Base-by-base conservation (phyloP, 2,888 invertebrate species). In the Epistrophe eligans region DNA sequence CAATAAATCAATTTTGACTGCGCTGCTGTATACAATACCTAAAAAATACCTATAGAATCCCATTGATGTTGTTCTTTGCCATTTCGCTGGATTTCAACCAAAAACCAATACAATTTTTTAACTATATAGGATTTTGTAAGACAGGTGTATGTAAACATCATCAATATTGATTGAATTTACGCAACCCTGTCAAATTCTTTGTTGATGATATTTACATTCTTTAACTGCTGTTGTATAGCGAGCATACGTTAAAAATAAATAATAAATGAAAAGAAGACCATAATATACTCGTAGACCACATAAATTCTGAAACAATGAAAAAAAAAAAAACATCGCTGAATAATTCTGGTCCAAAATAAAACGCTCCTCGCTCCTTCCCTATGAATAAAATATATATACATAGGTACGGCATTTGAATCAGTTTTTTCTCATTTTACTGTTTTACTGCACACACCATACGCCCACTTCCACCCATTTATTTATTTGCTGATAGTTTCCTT, bases 381-480 rank as follows among this genome's bases (percentile, higher is more conserved):
- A 40, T 62, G 62, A 62, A 62, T 62, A 62, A 58, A 58, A 19
- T 19, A n/a, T 38, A n/a, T 24, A 3, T 24, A 24, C 3, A 3
- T 24, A 24, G 24, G 24, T 24, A 62, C 19, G 15, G 24, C 24
- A 43, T 45, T 48, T 66, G 66, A 32, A 48, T 48, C 32, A 48
- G 17, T 66, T 48, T 66, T 48, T 55, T 8, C 9, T 17, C 10
- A 48, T 66, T 32, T 28, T 66, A 17, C 66, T 9, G 62, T 15
- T 66, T 48, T 48, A 9, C 32, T 48, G 43, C 9, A 32, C 50
- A 19, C 19, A 45, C 28, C 32, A 4, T 9, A 48, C 66, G 28
- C 66, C 66, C 66, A 32, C 48, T 48, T n/a, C 43, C 48, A 66
- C 48, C 66, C 66, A 48, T 66, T 48, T 45, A 32, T 48, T 48